Conservation (phyloP, 2,113 vertebrate genomes). For the Dolichotis patagonum region DNA sequence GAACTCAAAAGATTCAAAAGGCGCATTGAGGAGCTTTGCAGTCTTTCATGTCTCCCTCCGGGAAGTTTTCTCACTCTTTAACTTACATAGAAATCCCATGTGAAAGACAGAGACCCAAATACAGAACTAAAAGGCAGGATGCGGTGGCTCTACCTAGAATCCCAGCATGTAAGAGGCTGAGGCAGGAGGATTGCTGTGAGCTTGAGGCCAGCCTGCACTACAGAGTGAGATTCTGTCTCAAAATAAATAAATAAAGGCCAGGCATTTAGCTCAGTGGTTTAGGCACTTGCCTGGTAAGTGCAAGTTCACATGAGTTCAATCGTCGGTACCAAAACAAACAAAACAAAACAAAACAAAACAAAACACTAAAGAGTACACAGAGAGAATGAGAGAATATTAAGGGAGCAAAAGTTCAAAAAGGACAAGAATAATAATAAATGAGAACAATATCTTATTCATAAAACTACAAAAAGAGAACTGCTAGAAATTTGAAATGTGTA, state of each 20-base stretch:
- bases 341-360: not conserved
- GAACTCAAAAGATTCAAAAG: constrained; percentile 30
- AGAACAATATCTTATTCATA: not conserved
- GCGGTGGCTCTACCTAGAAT: too few species aligned
- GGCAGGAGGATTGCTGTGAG: too few species aligned
- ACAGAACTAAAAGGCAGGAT: not conserved
- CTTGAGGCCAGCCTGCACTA: too few species aligned
- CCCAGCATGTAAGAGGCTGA: too few species aligned
- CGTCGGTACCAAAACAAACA: not conserved
- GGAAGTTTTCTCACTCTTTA: not conserved
- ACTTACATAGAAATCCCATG: not conserved
- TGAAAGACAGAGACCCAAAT: not conserved
- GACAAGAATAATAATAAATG: not conserved
- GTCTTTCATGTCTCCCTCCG: not conserved
- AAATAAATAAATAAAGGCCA: too few species aligned
- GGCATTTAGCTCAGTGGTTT: too few species aligned
- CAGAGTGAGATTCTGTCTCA: too few species aligned
- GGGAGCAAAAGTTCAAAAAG: not conserved
- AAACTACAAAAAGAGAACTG: not conserved
- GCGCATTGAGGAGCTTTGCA: too few species aligned
- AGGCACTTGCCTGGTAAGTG: too few species aligned
- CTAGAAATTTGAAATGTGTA: not conserved
- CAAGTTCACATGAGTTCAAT: too few species aligned
- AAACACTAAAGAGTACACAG: not conserved
- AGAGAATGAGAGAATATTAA: not conserved